Conservation (phyloP, 2,113 vertebrate species). For the Mellivora capensis region DNA sequence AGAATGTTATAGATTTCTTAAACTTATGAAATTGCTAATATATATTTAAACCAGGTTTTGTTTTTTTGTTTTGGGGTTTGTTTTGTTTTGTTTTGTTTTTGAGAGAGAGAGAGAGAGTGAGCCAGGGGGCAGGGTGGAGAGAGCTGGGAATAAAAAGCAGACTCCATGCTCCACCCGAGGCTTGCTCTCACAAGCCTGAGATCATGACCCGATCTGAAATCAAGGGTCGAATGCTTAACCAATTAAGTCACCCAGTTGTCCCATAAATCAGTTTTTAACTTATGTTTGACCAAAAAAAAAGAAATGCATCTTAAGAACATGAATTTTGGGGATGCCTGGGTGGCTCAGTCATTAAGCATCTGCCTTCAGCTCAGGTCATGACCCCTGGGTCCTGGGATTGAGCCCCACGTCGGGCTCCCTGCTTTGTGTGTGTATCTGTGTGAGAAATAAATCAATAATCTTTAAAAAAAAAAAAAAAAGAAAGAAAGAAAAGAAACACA, state of each 20-base stretch:
- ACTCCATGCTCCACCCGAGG: neutral
- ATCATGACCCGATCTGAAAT: neutral
- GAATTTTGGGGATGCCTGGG: neutral
- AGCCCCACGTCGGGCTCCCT: too few species aligned
- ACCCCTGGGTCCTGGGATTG: too few species aligned
- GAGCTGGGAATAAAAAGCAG: neutral
- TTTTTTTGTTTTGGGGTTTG: neutral
- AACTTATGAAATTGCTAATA: neutral
- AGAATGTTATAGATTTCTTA: neutral
- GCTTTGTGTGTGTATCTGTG: too few species aligned
- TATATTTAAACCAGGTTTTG: neutral
- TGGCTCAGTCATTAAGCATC: neutral
- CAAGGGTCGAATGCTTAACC: neutral
- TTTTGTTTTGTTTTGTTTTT: neutral
- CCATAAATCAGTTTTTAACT: neutral
- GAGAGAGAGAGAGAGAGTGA: too few species aligned
- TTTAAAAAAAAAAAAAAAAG: neutral
- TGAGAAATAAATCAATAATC: too few species aligned
- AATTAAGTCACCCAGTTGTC: neutral
- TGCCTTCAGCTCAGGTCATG: neutral
- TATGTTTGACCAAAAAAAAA: neutral
- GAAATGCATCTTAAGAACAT: slow-evolving; percentile 3
- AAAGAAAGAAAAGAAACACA: slow-evolving; percentile 25
- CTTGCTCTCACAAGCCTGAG: neutral
- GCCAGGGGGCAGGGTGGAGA: neutral